These are phyloP conservation scores for Pyralis farinalis DNA, from an alignment of 2,888 invertebrate genomes.

Conservation along the genomic window DNA sequence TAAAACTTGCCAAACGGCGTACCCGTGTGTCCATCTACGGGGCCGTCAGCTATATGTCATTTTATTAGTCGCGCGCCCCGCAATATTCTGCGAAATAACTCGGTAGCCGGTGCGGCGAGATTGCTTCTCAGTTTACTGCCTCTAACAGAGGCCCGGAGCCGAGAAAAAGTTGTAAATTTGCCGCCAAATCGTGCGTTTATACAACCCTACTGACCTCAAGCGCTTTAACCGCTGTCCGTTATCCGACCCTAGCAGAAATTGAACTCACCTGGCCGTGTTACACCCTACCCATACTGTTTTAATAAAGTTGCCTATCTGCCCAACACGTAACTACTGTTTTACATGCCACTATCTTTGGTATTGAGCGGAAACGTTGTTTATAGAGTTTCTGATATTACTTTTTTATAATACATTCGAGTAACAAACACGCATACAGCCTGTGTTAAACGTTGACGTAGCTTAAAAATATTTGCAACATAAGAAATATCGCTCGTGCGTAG, in stretches of 20 bases:
- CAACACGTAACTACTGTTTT: constrained; percentile 2
- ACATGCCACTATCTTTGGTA: constrained; percentile 1
- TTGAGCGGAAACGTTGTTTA: neutral
- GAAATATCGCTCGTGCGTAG: no score
- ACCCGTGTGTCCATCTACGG: constrained; percentile 40
- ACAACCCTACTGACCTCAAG: constrained; percentile 67
- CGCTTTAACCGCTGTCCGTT: constrained; percentile 48
- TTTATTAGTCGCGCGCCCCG: constrained; percentile 70
- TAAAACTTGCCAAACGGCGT: constrained; percentile 33
- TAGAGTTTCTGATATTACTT: no score
- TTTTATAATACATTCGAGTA: no score
- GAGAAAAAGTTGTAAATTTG: constrained; percentile 77
- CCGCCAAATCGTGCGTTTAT: constrained; percentile 71
- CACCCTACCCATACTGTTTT: constrained; percentile 33
- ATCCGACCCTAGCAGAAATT: constrained; percentile 50
- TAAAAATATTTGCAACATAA: no score
- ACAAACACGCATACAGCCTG: no score
- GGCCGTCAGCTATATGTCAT: constrained; percentile 70
- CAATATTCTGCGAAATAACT: constrained; percentile 74
- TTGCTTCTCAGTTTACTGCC: constrained; percentile 74
- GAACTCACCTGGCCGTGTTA: constrained; percentile 43
- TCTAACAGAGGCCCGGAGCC: constrained; percentile 50
- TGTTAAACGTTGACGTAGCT: no score
- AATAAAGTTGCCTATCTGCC: constrained; percentile 32
- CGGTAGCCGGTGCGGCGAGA: constrained; percentile 56